A percentile compares a stretch with the other conserved stretches of the same genome.
Evolutionary conservation across 2,888 invertebrate species (phyloP).

Genomic region (Tachystola acroxantha): DNA sequence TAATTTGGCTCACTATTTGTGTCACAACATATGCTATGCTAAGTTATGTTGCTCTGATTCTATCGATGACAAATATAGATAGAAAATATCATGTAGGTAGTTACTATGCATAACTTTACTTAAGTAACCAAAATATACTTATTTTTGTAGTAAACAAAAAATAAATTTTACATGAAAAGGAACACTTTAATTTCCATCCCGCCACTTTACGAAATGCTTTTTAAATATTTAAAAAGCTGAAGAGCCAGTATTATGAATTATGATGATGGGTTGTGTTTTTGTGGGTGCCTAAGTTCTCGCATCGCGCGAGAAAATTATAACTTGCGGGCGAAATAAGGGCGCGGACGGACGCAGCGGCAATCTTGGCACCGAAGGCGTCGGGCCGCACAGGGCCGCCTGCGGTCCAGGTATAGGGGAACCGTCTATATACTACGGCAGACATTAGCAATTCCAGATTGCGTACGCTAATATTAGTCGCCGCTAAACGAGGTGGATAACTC

Average conservation of each 20-base stretch:
- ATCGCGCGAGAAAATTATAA: slow-evolving; percentile 52
- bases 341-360: slow-evolving; percentile 42
- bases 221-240: slow-evolving; percentile 21
- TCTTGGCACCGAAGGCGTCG: slow-evolving; percentile 49
- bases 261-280: slow-evolving; percentile 35
- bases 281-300: slow-evolving; percentile 40
- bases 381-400: slow-evolving; percentile 18
- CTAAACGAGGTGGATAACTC: no score
- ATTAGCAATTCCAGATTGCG: no score
- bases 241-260: slow-evolving; percentile 11
- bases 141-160: slow-evolving; percentile 56
- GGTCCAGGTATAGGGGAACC: slow-evolving; percentile 9
- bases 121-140: slow-evolving; percentile 13
- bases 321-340: slow-evolving; percentile 40
- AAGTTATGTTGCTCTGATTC: slow-evolving; percentile 7
- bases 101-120: not conserved
- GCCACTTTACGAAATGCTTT: slow-evolving; percentile 22
- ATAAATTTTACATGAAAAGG: slow-evolving; percentile 44
- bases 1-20: no score
- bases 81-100: not conserved
- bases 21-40: no score
- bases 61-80: slow-evolving; percentile 1
- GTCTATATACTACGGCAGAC: not conserved
- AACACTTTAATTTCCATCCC: slow-evolving; percentile 19
- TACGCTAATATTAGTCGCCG: no score